phyloP scores from a whole-genome alignment of 2,888 invertebrate genomes.

The Drosophila setosimentum region DNA sequence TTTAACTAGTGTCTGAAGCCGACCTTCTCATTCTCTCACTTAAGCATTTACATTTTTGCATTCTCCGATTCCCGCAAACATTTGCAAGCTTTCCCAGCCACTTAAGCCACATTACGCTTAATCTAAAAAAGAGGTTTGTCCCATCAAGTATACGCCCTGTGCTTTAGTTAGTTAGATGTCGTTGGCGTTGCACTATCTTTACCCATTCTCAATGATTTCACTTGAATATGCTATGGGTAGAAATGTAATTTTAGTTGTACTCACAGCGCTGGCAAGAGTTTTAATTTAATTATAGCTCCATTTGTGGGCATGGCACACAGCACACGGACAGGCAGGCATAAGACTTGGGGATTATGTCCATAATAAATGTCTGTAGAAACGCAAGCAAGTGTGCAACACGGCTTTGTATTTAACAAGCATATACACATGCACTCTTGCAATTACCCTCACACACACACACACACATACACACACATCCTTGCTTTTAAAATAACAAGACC shows the following conservation, averaged over 20 bases:
- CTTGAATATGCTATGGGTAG: conserved; percentile 49
- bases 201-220: conserved; percentile 37
- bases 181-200: conserved; percentile 18
- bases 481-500: conserved; percentile 53
- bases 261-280: conserved; percentile 56
- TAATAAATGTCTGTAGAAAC: conserved; percentile 68
- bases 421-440: conserved; percentile 5
- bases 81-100: conserved; percentile 24
- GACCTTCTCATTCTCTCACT: neutral
- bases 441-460: conserved; percentile 4
- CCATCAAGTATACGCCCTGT: conserved; percentile 67
- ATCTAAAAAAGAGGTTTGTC: conserved; percentile 61
- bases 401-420: conserved; percentile 59
- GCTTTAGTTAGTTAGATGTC: conserved; percentile 34
- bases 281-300: conserved; percentile 78
- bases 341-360: conserved; percentile 69
- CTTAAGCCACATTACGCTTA: conserved; percentile 50
- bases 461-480: conserved; percentile 19
- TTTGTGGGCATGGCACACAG: conserved; percentile 60
- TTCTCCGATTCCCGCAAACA: neutral
- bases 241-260: conserved; percentile 43
- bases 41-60: neutral
- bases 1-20: neutral
- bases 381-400: conserved; percentile 51
- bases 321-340: conserved; percentile 53